Evolutionary conservation across 2,113 vertebrate species (phyloP).

Genomic region (Oenanthe oenanthe): DNA sequence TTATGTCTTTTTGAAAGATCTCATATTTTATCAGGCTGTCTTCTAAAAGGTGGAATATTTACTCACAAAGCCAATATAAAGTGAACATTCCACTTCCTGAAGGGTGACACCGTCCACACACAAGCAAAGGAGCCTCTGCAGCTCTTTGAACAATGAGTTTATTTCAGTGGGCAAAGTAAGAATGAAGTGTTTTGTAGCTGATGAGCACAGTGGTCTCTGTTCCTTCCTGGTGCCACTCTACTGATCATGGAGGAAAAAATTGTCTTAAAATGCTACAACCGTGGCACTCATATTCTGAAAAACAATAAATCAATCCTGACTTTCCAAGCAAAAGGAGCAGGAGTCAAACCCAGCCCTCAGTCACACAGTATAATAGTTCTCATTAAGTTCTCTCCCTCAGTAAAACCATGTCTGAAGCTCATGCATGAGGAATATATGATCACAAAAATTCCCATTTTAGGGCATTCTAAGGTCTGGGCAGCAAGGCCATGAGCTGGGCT

Average conservation of each 20-base stretch:
- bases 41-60: conserved; percentile 13
- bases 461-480: neutral
- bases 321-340: neutral
- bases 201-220: neutral
- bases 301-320: neutral
- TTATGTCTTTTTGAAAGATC: neutral
- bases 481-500: neutral
- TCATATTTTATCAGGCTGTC: neutral
- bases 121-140: neutral
- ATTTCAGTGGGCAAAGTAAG: conserved; percentile 7
- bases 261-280: neutral
- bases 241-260: accelerated
- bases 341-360: neutral
- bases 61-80: neutral
- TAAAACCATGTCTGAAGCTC: neutral
- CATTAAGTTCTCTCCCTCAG: neutral
- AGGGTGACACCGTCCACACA: neutral
- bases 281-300: neutral
- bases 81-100: neutral
- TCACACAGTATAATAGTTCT: neutral
- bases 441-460: neutral
- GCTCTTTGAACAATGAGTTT: neutral
- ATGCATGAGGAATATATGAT: neutral
- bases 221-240: neutral
- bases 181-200: conserved; percentile 4